These are phyloP conservation scores for Neomorphus geoffroyi DNA, from an alignment of 2,797 vertebrate genomes.

Conservation along the genomic window DNA sequence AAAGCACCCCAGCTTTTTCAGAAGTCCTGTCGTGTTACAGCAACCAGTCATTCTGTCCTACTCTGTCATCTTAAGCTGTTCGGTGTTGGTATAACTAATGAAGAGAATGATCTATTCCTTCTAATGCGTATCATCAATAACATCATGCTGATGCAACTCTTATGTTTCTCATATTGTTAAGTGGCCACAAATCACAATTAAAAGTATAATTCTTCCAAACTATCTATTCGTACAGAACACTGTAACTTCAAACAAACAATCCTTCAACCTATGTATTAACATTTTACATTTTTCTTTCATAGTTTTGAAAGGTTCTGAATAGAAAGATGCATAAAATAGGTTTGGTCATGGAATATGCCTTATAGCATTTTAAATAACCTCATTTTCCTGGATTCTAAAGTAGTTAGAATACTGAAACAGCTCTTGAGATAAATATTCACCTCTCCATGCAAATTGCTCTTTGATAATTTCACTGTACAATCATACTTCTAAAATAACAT, in stretches of 20 bases:
- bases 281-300: background rate
- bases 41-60: background rate
- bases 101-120: background rate
- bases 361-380: background rate
- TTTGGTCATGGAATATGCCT: background rate
- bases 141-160: background rate
- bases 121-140: background rate
- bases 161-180: background rate
- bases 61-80: background rate
- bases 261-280: background rate
- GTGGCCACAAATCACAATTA: conserved; percentile 21
- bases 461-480: background rate
- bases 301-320: background rate
- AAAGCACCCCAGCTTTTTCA: background rate
- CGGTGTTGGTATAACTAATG: background rate
- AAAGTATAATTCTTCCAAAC: background rate
- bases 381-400: background rate
- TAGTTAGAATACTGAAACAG: background rate
- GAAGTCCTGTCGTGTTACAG: background rate
- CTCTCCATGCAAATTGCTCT: background rate
- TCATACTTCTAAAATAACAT: background rate
- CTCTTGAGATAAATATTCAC: background rate
- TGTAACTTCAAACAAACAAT: background rate
- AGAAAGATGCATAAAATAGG: background rate
- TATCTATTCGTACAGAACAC: background rate